phyloP scores from a whole-genome alignment of 2,888 invertebrate species.

The Mythimna vitellina region DNA sequence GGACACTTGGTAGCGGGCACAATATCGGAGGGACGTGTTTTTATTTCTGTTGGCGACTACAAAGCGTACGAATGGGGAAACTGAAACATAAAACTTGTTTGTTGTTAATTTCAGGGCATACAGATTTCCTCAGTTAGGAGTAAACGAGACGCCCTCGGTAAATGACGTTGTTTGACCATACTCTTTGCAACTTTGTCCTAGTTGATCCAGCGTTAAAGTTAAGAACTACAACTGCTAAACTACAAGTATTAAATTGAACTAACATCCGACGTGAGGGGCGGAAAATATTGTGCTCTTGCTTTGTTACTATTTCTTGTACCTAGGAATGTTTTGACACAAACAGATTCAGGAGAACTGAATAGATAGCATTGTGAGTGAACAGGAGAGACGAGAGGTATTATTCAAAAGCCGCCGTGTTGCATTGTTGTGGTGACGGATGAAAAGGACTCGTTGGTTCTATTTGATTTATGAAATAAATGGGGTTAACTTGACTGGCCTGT shows the following conservation, averaged over 20 bases:
- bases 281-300: conserved; percentile 19
- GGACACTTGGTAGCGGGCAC: conserved; percentile 16
- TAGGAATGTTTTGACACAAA: conserved; percentile 7
- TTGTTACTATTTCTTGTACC: conserved; percentile 9
- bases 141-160: conserved; percentile 15
- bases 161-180: conserved; percentile 36
- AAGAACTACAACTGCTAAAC: conserved; percentile 28
- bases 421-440: not conserved
- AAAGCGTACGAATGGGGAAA: conserved; percentile 33
- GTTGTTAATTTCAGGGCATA: conserved; percentile 45
- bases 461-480: conserved; percentile 10
- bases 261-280: conserved; percentile 10
- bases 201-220: conserved; percentile 17
- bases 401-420: not conserved
- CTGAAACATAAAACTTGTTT: conserved; percentile 55
- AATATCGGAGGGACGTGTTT: conserved; percentile 9
- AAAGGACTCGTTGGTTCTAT: conserved; percentile 2
- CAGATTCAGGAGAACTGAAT: conserved; percentile 21
- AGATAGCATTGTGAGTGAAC: not conserved
- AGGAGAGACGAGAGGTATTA: conserved; percentile 2
- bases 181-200: conserved; percentile 35
- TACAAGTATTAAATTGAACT: conserved; percentile 33
- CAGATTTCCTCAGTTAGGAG: conserved; percentile 26
- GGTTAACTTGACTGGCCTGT: no score
- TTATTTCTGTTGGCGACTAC: conserved; percentile 22